Evolutionary conservation across 1,140 invertebrate species (phyloP), one percentile per base, ranked within the genome.

Genomic region (Drosophila sp.): DNA sequence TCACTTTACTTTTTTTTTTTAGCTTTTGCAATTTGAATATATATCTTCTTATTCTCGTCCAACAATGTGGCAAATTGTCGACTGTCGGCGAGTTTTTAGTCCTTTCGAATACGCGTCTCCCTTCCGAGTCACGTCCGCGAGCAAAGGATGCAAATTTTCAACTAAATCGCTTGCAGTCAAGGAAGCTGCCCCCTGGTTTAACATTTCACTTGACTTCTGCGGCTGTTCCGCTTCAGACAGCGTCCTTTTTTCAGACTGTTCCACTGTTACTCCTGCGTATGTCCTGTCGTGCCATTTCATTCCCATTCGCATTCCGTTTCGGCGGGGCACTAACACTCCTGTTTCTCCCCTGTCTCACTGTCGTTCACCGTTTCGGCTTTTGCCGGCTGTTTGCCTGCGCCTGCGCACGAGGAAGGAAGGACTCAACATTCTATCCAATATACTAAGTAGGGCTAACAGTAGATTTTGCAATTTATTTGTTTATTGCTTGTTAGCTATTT

Each of bases 61-160:
- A 68, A 72, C 60, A 79, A 61, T 66, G 76, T 76, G 79, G 60
- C 72, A 72, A 79, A 68, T 85, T 73, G 47, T 72, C 58, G 66
- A 70, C 54, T 66, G 29, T 50, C 60, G 32, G 38, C 54, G 30
- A 33, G 30, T 57, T 57, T 35, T 58, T 17, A 32, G 1, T 67
- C 61, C 35, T 55, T 25, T 63, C 58, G 7, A 10, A 50, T 50
- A 50, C 23, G 23, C 23, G 44, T 2, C 25, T 35, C 23, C 60
- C 44, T 66, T 68, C 76, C 80, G 68, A 67, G 73, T 78, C 84
- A 89, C 83, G 83, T 87, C 83, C 83, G 62, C 60, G 67, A 76
- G 70, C 61, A 63, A 72, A 83, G 80, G 80, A 87, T 89, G 80
- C 84, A 89, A 83, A 89, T 87, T 80, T 83, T 83, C 84, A 41